These are phyloP conservation scores for Orycteropus afer DNA, from an alignment of 2,113 vertebrate genomes.

Conservation along the genomic window DNA sequence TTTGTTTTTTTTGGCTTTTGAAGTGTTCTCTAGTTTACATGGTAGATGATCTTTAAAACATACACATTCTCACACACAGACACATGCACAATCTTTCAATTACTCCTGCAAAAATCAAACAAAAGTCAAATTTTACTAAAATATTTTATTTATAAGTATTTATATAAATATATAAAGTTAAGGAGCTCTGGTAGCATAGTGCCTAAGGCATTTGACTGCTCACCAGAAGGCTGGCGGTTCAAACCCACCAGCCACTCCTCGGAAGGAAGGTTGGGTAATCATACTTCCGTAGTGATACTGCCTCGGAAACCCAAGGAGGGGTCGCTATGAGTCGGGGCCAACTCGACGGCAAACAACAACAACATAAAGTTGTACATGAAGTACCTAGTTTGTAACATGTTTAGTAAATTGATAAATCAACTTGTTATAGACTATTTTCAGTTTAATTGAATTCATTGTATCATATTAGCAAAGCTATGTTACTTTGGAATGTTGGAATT, in stretches of 20 bases:
- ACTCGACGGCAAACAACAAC: no score
- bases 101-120: background rate
- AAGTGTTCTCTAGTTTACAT: conserved; percentile 1
- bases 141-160: conserved; percentile 18
- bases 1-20: no score
- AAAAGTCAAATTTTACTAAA: conserved; percentile 17
- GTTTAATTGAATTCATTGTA: conserved; percentile 29
- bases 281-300: no score
- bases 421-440: conserved; percentile 2
- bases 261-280: no score
- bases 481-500: conserved; percentile 25
- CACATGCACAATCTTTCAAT: background rate
- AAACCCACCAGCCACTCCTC: no score
- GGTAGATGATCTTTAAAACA: background rate
- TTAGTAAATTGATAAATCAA: conserved; percentile 4
- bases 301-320: no score
- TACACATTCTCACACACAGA: background rate
- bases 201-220: no score
- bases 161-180: conserved; percentile 25
- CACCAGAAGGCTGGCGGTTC: no score
- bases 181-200: no score
- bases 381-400: background rate
- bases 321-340: no score
- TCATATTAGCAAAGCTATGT: background rate
- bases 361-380: conserved; percentile 14